A percentile compares a stretch with the other conserved stretches of the same genome.
phyloP scores from a whole-genome alignment of 2,113 vertebrate species.

The Trachemys scripta region DNA sequence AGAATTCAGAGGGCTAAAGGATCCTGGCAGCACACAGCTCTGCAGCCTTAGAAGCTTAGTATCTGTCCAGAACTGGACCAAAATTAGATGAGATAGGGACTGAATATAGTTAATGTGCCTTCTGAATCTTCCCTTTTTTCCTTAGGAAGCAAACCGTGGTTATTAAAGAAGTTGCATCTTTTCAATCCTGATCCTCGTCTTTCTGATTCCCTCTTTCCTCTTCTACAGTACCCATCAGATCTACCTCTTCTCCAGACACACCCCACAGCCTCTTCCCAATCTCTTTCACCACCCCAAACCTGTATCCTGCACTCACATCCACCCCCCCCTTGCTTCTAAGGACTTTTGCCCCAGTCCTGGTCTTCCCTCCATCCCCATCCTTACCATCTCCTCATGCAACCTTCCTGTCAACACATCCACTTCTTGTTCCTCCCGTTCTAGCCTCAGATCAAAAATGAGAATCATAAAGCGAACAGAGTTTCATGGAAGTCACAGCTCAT shows the following conservation, averaged over 20 bases:
- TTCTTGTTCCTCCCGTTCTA: not conserved
- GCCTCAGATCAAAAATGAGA: too few relatives aligned
- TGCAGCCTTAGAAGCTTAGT: accelerated
- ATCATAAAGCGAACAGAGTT: not conserved
- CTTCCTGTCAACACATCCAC: not conserved
- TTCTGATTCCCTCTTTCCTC: not conserved
- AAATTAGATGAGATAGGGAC: not conserved
- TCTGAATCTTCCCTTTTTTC: not conserved
- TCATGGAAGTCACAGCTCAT: constrained; percentile 55
- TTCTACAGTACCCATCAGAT: not conserved
- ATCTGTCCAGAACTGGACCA: not conserved
- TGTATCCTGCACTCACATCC: not conserved
- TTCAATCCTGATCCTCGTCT: not conserved
- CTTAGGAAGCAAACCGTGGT: not conserved
- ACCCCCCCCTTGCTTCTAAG: not conserved
- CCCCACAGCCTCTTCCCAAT: not conserved
- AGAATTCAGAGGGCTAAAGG: not conserved
- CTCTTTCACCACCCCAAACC: not conserved
- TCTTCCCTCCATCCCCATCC: not conserved
- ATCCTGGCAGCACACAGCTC: not conserved
- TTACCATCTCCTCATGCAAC: not conserved
- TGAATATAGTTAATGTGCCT: not conserved
- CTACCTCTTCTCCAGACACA: not conserved
- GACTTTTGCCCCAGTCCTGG: not conserved
- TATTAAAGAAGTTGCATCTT: accelerated